Evolutionary conservation across 2,888 invertebrate genomes (phyloP).

Genomic region (Drosophila antonietae): DNA sequence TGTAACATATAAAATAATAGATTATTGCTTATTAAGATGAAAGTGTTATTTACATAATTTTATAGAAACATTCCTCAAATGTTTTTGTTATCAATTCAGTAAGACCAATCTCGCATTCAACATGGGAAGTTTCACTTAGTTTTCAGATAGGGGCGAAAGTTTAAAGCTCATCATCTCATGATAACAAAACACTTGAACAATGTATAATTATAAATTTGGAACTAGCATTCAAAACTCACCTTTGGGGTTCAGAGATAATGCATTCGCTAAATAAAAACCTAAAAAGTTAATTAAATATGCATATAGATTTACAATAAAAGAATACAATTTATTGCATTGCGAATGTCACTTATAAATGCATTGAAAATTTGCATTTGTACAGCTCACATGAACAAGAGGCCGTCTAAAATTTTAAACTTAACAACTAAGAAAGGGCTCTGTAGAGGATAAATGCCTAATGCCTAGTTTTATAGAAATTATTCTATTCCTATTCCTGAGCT

Average conservation of each 20-base stretch:
- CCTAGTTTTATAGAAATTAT: conserved; percentile 44
- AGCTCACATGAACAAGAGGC: conserved; percentile 24
- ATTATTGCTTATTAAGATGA: neutral
- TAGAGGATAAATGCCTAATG: conserved; percentile 47
- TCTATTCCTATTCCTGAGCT: conserved; percentile 81
- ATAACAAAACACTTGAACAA: conserved; percentile 29
- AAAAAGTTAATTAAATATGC: conserved; percentile 11
- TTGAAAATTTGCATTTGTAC: conserved; percentile 61
- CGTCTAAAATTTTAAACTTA: conserved; percentile 54
- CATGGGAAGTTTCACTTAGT: conserved; percentile 71
- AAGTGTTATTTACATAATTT: neutral
- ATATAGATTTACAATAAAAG: conserved; percentile 63
- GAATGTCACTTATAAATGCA: conserved; percentile 76
- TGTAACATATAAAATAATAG: conserved; percentile 9
- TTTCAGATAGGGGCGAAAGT: conserved; percentile 80
- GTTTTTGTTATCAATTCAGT: conserved; percentile 58
- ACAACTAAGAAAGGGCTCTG: conserved; percentile 51
- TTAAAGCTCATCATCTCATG: conserved; percentile 53
- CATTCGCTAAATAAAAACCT: neutral
- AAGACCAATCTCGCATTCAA: conserved; percentile 82
- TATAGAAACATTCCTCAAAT: conserved; percentile 8
- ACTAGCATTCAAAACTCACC: conserved; percentile 43
- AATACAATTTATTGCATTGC: conserved; percentile 71
- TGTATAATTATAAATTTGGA: neutral
- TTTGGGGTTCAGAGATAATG: neutral